Conservation (phyloP, 2,797 vertebrate genomes). For the Graptemys geographica region DNA sequence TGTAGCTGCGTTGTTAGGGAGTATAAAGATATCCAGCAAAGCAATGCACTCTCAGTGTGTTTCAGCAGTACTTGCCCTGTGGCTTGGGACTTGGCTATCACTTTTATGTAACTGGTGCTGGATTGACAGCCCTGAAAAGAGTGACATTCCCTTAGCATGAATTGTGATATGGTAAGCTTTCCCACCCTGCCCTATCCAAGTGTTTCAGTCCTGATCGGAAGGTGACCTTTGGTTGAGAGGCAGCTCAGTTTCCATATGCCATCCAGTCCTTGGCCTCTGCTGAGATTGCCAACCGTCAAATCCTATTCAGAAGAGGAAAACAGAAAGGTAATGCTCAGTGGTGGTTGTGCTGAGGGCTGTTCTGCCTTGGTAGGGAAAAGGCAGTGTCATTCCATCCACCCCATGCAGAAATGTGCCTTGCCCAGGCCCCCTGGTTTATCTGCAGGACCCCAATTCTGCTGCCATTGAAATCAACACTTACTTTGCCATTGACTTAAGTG, state of each 20-base stretch:
- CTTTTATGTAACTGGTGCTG: background rate
- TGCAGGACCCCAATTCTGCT: background rate
- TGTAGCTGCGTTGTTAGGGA: background rate
- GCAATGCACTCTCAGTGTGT: background rate
- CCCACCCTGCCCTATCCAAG: background rate
- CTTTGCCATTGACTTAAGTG: background rate
- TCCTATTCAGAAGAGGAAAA: background rate
- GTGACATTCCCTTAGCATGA: background rate
- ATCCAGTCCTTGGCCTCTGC: rapidly evolving
- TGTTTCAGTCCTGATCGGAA: rapidly evolving
- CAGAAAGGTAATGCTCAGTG: rapidly evolving
- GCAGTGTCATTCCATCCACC: background rate
- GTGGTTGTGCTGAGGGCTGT: background rate
- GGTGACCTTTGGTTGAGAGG: background rate
- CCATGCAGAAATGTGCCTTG: background rate
- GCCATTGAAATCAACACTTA: background rate
- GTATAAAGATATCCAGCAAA: background rate
- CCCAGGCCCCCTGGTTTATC: background rate
- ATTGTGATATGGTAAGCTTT: background rate
- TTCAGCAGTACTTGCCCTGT: background rate
- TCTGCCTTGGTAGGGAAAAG: background rate
- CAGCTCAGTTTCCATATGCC: background rate
- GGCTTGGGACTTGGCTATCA: background rate
- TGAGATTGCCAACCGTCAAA: background rate
- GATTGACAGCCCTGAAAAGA: background rate